Base-by-base conservation (phyloP, 1,140 invertebrate species). In the Listronotus bonariensis region DNA sequence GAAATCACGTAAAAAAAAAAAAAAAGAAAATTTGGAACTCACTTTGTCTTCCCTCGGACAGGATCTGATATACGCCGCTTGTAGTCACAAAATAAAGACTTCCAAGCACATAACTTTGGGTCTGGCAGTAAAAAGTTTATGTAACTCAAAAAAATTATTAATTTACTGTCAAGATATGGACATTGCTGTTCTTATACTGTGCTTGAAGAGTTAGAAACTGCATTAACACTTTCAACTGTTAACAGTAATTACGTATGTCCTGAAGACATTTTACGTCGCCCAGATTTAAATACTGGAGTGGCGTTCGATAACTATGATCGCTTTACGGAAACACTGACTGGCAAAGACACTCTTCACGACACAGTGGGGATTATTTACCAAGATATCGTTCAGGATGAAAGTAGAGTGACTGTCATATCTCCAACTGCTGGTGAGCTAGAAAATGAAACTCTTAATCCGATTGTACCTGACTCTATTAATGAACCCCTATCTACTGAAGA, bases 241-340 rank as follows among this genome's bases (percentile, higher is more conserved):
- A 26, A 26, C 20, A 26, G 20, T 26, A 5, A 26, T 5, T 26
- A 3, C 5, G 20, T 26, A 26, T 26, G 20, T 26, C 20, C 20
- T 26, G 20, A 26, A 26, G 1, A 26, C 20, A 26, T 26, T 26
- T 3, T 3, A 26, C 20, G 20, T 26, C 52, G 17, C 40, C 38
- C 41, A 6, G 42, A 31, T n/a, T 48, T 59, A 49, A 20, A 38
- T 49, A 81, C 79, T 40, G 60, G 69, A 48, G 68, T 81, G 38
- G 80, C 79, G 0, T 82, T 72, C 57, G 80, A 82, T 62, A 82
- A 81, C 71, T 82, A 74, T 54, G 80, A 82, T 71, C 63, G 79
- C 0, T 79, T 70, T 49, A 77, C 78, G 31, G 77, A 82, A 48
- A 81, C 80, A 20, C 10, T 43, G 9, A 71, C 26, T 65, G 80